Evolutionary conservation across 2,888 invertebrate genomes (phyloP).

Genomic region (Cataglyphis altisquamis): DNA sequence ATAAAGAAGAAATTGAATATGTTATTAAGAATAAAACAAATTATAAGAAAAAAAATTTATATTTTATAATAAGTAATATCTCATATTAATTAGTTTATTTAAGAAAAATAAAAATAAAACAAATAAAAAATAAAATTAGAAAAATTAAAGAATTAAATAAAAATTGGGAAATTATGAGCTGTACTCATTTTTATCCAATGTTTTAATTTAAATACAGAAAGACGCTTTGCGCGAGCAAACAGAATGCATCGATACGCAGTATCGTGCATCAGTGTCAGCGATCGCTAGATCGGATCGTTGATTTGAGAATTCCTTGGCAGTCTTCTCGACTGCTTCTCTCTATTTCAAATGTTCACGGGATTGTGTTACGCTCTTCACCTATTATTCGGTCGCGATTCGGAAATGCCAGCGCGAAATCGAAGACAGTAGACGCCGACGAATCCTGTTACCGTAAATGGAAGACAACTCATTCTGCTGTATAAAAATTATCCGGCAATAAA

Average conservation of each 20-base stretch:
- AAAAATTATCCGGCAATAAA: neutral
- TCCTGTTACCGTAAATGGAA: neutral
- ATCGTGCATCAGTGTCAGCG: conserved; percentile 39
- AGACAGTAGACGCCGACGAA: conserved; percentile 14
- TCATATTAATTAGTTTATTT: neutral
- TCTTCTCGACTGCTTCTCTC: neutral
- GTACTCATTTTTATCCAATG: neutral
- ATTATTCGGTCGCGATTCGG: conserved; percentile 22
- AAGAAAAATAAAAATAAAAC: neutral
- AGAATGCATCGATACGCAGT: neutral
- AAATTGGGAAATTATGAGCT: neutral
- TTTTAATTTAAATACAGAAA: neutral
- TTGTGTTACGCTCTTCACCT: conserved; percentile 15
- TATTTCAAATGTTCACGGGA: conserved; percentile 32
- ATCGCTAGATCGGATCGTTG: conserved; percentile 29
- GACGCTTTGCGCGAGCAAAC: neutral
- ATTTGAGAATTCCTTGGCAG: conserved; percentile 51
- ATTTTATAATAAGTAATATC: conserved; percentile 10
- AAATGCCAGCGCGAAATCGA: conserved; percentile 38
- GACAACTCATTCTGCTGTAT: neutral
- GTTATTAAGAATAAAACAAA: neutral
- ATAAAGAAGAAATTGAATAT: neutral
- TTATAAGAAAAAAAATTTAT: neutral
- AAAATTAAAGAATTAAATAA: neutral
- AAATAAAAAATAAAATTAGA: neutral